phyloP scores from a whole-genome alignment of 2,797 vertebrate genomes.

The Pipistrellus pygmaeus region DNA sequence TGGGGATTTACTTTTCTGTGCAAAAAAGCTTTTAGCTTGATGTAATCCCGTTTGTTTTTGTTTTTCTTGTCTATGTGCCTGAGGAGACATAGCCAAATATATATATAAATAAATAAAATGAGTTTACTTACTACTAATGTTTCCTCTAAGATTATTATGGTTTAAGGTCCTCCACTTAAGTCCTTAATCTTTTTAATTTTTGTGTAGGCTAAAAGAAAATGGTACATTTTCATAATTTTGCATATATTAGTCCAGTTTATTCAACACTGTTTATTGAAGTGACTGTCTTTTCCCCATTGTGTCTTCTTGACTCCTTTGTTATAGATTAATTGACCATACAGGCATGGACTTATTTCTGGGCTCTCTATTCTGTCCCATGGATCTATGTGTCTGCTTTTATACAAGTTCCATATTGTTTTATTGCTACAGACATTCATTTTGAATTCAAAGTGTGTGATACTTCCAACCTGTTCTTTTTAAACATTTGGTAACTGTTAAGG shows the following conservation, averaged over 20 bases:
- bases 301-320: neutral
- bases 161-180: neutral
- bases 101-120: no score
- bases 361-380: neutral
- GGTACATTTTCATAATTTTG: neutral
- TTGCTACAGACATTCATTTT: neutral
- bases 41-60: neutral
- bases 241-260: neutral
- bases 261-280: neutral
- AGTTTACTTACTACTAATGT: neutral
- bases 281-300: neutral
- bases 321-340: neutral
- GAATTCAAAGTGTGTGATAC: neutral
- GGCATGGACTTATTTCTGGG: neutral
- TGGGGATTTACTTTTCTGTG: neutral
- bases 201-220: neutral
- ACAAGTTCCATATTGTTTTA: neutral
- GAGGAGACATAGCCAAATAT: neutral
- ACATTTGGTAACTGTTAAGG: neutral
- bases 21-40: neutral
- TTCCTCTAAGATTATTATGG: neutral
- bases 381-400: neutral
- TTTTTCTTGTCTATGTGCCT: neutral
- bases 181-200: neutral
- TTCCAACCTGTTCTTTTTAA: neutral